These are phyloP conservation scores for Latrodectus hesperus DNA, from an alignment of 2,888 invertebrate species.

Conservation along the genomic window DNA sequence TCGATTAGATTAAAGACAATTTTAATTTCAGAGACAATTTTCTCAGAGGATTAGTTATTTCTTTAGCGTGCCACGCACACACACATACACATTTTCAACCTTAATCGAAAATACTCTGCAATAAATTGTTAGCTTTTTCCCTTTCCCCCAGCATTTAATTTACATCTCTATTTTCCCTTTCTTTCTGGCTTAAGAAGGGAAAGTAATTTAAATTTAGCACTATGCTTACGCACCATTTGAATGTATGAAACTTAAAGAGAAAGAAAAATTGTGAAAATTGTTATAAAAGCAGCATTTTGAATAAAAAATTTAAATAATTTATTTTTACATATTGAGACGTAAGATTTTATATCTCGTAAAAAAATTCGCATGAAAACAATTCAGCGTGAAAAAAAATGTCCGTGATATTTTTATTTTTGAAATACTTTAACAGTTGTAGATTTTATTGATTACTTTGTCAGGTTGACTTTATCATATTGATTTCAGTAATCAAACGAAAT, in stretches of 20 bases:
- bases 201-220: conserved; percentile 42
- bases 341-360: not conserved
- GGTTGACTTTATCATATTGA: too few species aligned
- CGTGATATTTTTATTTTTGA: too few species aligned
- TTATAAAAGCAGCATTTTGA: too few species aligned
- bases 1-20: conserved; percentile 55
- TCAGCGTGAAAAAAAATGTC: too few species aligned
- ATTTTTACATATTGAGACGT: not conserved
- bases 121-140: conserved; percentile 38
- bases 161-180: conserved; percentile 51
- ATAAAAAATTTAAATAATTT: not conserved
- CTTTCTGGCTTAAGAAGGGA: conserved; percentile 20
- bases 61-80: conserved; percentile 9
- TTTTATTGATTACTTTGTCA: too few species aligned
- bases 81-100: conserved; percentile 7
- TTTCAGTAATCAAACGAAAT: too few species aligned
- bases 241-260: not conserved
- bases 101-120: conserved; percentile 56
- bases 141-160: conserved; percentile 45
- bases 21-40: conserved; percentile 63
- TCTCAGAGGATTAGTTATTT: conserved; percentile 52
- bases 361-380: not conserved
- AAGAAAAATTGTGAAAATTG: not conserved
- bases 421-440: too few species aligned
- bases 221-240: not conserved